Evolutionary conservation across 2,797 vertebrate genomes (phyloP), one percentile per base, ranked within the genome.

Genomic region (Sparidentex hasta): DNA sequence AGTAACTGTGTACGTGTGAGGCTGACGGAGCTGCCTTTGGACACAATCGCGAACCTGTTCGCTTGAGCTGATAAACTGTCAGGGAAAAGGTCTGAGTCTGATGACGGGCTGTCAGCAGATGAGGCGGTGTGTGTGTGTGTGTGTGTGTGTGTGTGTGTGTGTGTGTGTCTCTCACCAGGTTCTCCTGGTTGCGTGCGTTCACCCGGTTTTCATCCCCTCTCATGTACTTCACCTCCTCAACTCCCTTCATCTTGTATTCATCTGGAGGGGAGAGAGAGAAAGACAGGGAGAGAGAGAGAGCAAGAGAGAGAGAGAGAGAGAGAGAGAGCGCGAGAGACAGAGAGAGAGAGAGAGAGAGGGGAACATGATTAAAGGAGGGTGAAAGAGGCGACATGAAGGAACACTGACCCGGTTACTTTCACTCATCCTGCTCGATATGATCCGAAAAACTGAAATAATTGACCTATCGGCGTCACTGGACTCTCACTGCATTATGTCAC

Each of bases 141-240:
- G 61, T 71, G 50, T 55, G 59, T 67, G 63, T 52, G n/a, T 54
- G 51, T 64, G 65, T 59, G 59, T 74, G 66, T 57, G 76, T 66
- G 69, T 70, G 70, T 65, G 52, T n/a, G 9, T 80, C 7, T 87
- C 97, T 97, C 96, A 99, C 98, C 97, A 99, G 96, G 94, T 99
- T 99, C 95, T 99, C 98, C 94, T 98, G 98, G 96, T 99, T 99
- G 94, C 96, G 97, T 91, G 96, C 95, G 80, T 97, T 97, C 90
- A 99, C 96, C 88, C 97, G 93, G 90, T 97, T 98, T 94, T 99
- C 98, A 66, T 98, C 98, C 90, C 97, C 97, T 95, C 97, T 98
- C 98, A 99, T 99, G 96, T 99, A 99, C 95, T 98, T 99, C 94
- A 99, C 98, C 95, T 99, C 98, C 96, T 99, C 98, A 94, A 99